Conservation (phyloP, 2,113 vertebrate species). For the Zootoca vivipara region DNA sequence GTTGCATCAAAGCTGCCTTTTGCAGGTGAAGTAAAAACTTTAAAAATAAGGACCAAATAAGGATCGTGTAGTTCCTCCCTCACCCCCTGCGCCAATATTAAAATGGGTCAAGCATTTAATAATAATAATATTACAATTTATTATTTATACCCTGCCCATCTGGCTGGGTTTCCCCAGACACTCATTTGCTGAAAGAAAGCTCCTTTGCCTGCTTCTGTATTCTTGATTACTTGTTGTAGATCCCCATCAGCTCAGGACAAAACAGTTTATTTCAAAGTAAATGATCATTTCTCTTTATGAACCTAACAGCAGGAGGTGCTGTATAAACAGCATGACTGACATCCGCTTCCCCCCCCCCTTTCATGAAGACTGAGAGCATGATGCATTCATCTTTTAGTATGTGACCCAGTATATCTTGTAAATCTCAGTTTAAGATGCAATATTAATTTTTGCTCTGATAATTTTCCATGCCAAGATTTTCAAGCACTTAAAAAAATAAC, state of each 20-base stretch:
- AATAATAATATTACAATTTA: no score
- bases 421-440: slow-evolving; percentile 38
- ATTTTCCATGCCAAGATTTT: not conserved
- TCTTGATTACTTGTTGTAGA: slow-evolving; percentile 50
- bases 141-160: no score
- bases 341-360: slow-evolving; percentile 27
- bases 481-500: slow-evolving; percentile 5
- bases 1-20: not conserved
- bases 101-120: slow-evolving; percentile 7
- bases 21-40: not conserved
- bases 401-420: slow-evolving; percentile 44
- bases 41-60: slow-evolving; percentile 2
- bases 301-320: slow-evolving; percentile 79
- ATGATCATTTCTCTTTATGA: slow-evolving; percentile 49
- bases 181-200: slow-evolving; percentile 28
- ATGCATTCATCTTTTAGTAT: slow-evolving; percentile 56
- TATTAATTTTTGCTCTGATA: slow-evolving; percentile 11
- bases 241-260: slow-evolving; percentile 26
- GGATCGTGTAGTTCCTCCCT: not conserved
- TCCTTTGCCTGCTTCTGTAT: slow-evolving; percentile 17
- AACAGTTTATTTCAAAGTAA: slow-evolving; percentile 40
- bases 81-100: not conserved
- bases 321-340: slow-evolving; percentile 67
- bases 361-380: slow-evolving; percentile 28
- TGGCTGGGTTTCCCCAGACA: no score